phyloP scores from a whole-genome alignment of 2,113 vertebrate species.

The Hyla sarda region DNA sequence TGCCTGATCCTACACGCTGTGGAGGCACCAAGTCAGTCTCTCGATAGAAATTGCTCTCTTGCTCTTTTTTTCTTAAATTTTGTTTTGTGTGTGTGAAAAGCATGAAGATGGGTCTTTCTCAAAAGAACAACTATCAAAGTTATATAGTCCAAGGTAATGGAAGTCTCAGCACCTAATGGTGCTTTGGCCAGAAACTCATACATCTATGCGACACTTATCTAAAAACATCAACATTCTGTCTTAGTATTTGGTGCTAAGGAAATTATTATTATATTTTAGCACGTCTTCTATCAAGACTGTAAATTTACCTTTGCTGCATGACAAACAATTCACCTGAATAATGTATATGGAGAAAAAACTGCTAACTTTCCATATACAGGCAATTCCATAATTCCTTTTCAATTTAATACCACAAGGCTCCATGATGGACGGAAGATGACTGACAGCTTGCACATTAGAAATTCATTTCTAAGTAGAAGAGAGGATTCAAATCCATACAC shows the following conservation, averaged over 20 bases:
- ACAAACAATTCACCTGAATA: neutral
- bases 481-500: neutral
- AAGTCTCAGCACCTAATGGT: neutral
- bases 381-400: neutral
- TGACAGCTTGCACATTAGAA: neutral
- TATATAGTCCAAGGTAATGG: neutral
- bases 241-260: neutral
- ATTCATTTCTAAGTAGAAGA: neutral
- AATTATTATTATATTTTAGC: neutral
- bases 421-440: neutral
- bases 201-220: neutral
- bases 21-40: neutral
- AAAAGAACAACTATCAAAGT: neutral
- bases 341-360: neutral
- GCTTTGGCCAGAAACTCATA: no score
- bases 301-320: neutral
- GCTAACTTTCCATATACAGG: neutral
- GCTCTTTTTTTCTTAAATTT: no score
- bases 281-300: neutral
- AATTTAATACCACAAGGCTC: neutral
- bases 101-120: neutral
- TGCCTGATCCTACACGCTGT: neutral
- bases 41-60: neutral
- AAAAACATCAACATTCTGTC: neutral
- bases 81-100: no score